A percentile compares a stretch with the other conserved stretches of the same genome.
These are phyloP conservation scores for Dascyllus trimaculatus DNA, from an alignment of 2,113 vertebrate species.

Conservation along the genomic window DNA sequence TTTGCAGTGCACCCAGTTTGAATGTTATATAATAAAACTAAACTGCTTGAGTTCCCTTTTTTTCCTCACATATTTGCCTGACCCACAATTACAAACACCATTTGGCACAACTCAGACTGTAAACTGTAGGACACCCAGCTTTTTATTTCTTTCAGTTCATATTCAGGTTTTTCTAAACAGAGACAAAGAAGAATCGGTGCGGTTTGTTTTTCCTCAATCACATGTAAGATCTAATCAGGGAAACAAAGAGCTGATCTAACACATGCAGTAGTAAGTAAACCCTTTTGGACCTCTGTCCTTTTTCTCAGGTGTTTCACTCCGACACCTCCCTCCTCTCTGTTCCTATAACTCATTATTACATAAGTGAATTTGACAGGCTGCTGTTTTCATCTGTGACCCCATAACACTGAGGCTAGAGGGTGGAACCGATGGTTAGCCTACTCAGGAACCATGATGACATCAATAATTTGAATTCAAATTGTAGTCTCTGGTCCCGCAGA, in stretches of 20 bases:
- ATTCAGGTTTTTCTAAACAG: conserved; percentile 35
- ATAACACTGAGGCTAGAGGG: conserved; percentile 45
- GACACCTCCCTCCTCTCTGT: conserved; percentile 9
- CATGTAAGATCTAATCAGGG: conserved; percentile 49
- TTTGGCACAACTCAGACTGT: conserved; percentile 7
- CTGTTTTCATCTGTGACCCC: conserved; percentile 70
- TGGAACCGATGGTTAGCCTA: conserved; percentile 36
- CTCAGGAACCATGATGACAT: conserved; percentile 46
- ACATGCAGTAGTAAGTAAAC: conserved; percentile 54
- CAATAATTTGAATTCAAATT: conserved; percentile 44
- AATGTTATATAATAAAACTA: too few relatives aligned
- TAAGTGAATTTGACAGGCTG: conserved; percentile 72
- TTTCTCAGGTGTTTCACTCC: conserved; percentile 37
- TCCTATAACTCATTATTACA: conserved; percentile 68
- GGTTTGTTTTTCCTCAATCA: conserved; percentile 42
- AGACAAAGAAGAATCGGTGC: conserved; percentile 38
- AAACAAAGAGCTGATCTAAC: conserved; percentile 57
- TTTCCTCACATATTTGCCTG: too few relatives aligned
- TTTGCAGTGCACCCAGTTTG: too few relatives aligned
- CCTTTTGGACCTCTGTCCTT: conserved; percentile 31
- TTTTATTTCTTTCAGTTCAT: conserved; percentile 10
- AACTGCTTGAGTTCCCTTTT: too few relatives aligned
- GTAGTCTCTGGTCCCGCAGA: conserved; percentile 27
- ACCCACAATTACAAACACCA: neutral
- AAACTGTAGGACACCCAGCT: neutral